Evolutionary conservation across 2,113 vertebrate species (phyloP), one percentile per base, ranked within the genome.

Genomic region (Romanogobio albipinnatus): DNA sequence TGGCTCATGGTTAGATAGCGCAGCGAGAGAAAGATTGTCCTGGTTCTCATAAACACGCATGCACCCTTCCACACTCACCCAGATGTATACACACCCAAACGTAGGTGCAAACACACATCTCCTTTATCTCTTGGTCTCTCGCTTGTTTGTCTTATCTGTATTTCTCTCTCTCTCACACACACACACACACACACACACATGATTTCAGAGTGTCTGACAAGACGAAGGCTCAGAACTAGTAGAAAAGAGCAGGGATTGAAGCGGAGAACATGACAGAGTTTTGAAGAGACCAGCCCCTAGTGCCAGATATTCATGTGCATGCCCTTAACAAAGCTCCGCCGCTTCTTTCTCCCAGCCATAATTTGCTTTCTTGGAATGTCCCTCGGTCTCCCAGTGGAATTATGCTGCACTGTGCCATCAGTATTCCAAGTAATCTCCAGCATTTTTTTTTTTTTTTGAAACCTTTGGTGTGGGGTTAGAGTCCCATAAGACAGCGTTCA

Each of bases 401-500:
- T 93, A 90, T 87, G 91, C 91, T 92, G 90, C 66, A 86, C 92
- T 90, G 91, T 89, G 80, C 90, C 93, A 94, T 95, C 92, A 92
- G 93, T 94, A 94, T 95, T 93, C 94, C 43, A 89, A 94, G 91
- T 93, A 92, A 94, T 94, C 94, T 94, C 93, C 92, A 90, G 87
- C 87, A 89, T 91, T 87, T 86, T 39, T 39, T 39, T 39, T 39
- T 39, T 24, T 91, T 93, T 92, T 92, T 93, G 88, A 93, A 94
- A 93, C 91, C 93, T 91, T 94, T 93, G 89, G 92, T 91, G 92
- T 91, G 92, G 91, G 91, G 92, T 93, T 89, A 91, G 90, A 79
- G 88, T 94, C 93, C 94, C 94, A 89, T 88, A 84, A 93, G 84
- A 88, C 87, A 82, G 87, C 93, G 93, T 95, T 95, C 94, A 94